Base-by-base conservation (phyloP, 2,797 vertebrate species). In the Lacerta viridis region DNA sequence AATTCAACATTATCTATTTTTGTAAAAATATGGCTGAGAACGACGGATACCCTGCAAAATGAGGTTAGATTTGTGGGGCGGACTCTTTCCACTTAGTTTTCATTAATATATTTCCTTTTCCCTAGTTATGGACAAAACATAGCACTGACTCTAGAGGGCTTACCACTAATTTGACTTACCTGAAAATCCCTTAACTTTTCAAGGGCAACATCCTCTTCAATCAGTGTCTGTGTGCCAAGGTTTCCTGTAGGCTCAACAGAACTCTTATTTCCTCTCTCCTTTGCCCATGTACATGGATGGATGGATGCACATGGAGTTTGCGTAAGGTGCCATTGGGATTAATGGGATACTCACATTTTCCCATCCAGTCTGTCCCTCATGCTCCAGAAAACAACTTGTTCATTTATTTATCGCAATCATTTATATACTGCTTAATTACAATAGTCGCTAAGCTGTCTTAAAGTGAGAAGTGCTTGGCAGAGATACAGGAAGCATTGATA, bases 1-100 rank as follows among this genome's bases (percentile, higher is more conserved):
- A 94, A 93, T 86, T 82, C 86, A 90, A 61, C 68, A 69, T 93
- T 95, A 92, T 91, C 93, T 95, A 93, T 92, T 95, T 94, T 87
- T 94, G 74, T 68, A 91, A 46, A 76, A 92, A 94, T 93, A 91
- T 69, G 59, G 33, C 29, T 46, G 89, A 92, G 59, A 88, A 88
- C 3, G 4, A 25, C 33, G 59, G 11, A 39, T 69, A 33, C 6
- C 25, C 25, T 86, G 61, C 59, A 82, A 55, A 84, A 66, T 76
- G 25, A 80, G 55, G 6, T 41, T 68, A 64, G 36, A 88, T 71
- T 55, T 79, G 33, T 61, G 5, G 71, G 23, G 36, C 7, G 61
- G 79, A 13, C 3, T 86, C 33, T 46, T 89, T 76, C 33, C 36
- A 68, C 27, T 81, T 74, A 29, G 18, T 68, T 85, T 74, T 55